Conservation (phyloP, 2,888 invertebrate genomes). For the Trilocha varians region DNA sequence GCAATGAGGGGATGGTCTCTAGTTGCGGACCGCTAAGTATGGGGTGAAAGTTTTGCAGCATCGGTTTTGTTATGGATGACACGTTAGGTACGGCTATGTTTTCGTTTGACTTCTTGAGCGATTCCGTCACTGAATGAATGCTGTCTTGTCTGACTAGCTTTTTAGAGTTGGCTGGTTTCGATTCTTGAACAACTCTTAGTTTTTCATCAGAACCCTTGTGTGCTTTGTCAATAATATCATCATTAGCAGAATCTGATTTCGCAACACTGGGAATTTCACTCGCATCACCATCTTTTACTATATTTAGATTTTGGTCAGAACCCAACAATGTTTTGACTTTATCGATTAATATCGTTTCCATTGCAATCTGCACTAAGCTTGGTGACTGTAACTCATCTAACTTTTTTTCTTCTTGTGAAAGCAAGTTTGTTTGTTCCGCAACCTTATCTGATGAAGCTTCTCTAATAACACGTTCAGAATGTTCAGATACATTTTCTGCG, state of each 20-base stretch:
- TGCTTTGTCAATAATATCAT: slow-evolving; percentile 1
- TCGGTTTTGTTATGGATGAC: slow-evolving; percentile 37
- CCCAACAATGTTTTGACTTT: slow-evolving; percentile 38
- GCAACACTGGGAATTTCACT: slow-evolving; percentile 14
- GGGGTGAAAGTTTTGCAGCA: slow-evolving; percentile 52
- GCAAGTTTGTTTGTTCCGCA: not conserved
- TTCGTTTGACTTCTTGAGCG: slow-evolving; percentile 53
- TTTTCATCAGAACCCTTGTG: slow-evolving; percentile 5
- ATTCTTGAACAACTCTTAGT: slow-evolving; percentile 5
- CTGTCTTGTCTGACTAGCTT: slow-evolving; percentile 53
- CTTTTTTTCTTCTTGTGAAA: not conserved
- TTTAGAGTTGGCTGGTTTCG: slow-evolving; percentile 22
- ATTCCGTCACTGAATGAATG: slow-evolving; percentile 40
- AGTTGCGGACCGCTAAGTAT: slow-evolving; percentile 46
- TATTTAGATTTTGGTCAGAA: slow-evolving; percentile 4
- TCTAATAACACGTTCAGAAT: not conserved
- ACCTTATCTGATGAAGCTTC: not conserved
- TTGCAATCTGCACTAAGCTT: slow-evolving; percentile 46
- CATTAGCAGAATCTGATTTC: too few species aligned
- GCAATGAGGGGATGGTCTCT: slow-evolving; percentile 62
- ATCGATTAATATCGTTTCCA: slow-evolving; percentile 66
- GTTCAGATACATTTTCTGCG: not conserved
- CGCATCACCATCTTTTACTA: slow-evolving; percentile 4
- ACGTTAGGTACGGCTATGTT: slow-evolving; percentile 28
- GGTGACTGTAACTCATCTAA: slow-evolving; percentile 6